Conservation (phyloP, 1,140 invertebrate species). For the Diorhabda sublineata region DNA sequence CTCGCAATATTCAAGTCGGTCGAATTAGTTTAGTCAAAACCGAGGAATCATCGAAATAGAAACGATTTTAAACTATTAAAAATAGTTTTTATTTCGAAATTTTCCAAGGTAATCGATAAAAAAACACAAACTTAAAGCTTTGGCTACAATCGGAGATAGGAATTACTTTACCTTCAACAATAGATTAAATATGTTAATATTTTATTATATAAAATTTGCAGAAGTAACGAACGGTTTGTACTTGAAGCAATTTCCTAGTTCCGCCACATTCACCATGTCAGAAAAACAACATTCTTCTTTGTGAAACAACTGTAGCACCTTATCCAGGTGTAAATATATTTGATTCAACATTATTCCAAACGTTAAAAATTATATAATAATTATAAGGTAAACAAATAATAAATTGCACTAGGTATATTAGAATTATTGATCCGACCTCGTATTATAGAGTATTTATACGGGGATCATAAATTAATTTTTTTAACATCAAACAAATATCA, state of each 20-base stretch:
- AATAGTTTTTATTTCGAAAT: too few species aligned
- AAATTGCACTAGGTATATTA: too few species aligned
- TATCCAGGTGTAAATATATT: background rate
- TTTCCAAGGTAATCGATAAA: too few species aligned
- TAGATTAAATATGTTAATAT: conserved; percentile 42
- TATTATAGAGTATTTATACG: too few species aligned
- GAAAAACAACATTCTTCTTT: conserved; percentile 13
- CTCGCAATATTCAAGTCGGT: conserved; percentile 24
- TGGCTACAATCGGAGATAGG: conserved; percentile 41
- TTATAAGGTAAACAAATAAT: too few species aligned
- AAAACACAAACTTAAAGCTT: conserved; percentile 28
- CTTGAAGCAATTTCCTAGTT: conserved; percentile 47
- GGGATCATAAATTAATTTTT: too few species aligned
- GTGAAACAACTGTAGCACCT: background rate
- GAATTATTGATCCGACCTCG: too few species aligned
- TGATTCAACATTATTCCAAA: background rate
- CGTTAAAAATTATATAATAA: background rate
- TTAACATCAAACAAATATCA: too few species aligned
- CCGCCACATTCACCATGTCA: conserved; percentile 34
- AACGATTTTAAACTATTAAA: background rate
- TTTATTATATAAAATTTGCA: conserved; percentile 47
- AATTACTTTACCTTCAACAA: conserved; percentile 46
- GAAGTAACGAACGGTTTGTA: conserved; percentile 48
- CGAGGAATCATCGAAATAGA: background rate
- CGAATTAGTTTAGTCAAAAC: background rate